Conservation (phyloP, 2,888 invertebrate species). For the Sthenelais limicola region DNA sequence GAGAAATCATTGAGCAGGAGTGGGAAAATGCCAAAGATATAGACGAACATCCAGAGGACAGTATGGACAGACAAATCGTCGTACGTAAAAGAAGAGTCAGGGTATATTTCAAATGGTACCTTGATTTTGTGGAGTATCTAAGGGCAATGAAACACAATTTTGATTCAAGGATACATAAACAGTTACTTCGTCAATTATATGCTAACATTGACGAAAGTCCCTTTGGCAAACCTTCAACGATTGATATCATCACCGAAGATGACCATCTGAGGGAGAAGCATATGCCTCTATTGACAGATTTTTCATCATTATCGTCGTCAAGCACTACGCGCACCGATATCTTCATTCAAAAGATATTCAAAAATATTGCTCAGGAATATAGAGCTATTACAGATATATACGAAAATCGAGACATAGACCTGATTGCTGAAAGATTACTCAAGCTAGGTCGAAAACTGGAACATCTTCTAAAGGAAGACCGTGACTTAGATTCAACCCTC, state of each 20-base stretch:
- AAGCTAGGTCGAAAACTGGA: constrained; percentile 19
- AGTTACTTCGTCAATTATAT: constrained; percentile 8
- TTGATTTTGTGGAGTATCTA: constrained; percentile 27
- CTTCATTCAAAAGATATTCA: constrained; percentile 10
- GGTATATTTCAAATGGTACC: constrained; percentile 31
- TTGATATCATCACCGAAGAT: neutral
- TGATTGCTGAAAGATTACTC: constrained; percentile 4
- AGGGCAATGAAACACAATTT: constrained; percentile 29
- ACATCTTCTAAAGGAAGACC: constrained; percentile 9
- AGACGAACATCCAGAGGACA: constrained; percentile 3
- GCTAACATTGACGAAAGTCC: constrained; percentile 20
- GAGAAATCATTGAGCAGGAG: constrained; percentile 17
- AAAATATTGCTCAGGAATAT: constrained; percentile 1
- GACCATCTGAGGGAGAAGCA: neutral
- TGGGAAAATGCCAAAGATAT: constrained; percentile 7
- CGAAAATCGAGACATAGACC: constrained; percentile 9
- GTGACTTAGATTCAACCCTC: neutral
- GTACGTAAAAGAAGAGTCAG: constrained; percentile 1
- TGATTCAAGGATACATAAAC: constrained; percentile 5
- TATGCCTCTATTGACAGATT: neutral
- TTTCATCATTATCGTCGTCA: neutral
- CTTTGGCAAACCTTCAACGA: neutral
- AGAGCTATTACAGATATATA: constrained; percentile 9
- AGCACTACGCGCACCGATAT: neutral
- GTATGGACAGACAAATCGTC: constrained; percentile 1